phyloP scores from a whole-genome alignment of 2,797 vertebrate species.

The Neostethus bicornis region DNA sequence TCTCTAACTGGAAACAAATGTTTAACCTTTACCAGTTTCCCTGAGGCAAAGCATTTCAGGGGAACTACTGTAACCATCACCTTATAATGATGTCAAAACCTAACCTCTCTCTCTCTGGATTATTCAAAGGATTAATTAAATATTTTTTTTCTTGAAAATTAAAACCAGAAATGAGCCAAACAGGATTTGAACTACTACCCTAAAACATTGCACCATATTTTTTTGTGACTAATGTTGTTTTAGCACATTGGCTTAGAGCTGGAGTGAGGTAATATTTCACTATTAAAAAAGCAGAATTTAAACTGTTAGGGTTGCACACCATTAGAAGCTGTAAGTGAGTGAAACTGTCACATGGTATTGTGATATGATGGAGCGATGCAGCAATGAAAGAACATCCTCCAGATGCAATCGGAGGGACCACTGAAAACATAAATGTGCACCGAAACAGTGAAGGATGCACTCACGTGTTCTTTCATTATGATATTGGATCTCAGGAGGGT shows the following conservation, averaged over 20 bases:
- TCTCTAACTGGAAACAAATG: too few species aligned
- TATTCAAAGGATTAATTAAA: too few species aligned
- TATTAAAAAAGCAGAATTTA: background rate
- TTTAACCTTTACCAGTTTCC: too few species aligned
- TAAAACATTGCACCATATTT: too few species aligned
- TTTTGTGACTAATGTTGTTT: too few species aligned
- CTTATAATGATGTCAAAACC: too few species aligned
- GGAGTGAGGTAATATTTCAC: background rate
- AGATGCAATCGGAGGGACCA: constrained; percentile 2
- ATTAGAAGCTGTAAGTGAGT: background rate
- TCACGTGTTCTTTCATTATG: constrained; percentile 33
- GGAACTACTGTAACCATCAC: too few species aligned
- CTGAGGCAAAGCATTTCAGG: too few species aligned
- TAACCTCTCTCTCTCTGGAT: too few species aligned
- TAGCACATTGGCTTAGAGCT: background rate
- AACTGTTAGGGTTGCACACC: background rate
- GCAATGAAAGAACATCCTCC: background rate
- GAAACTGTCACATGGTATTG: background rate
- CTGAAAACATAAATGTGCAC: constrained; percentile 4
- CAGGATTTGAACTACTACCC: too few species aligned
- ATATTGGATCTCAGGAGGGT: constrained; percentile 56
- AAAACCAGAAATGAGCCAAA: too few species aligned
- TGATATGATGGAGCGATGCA: background rate
- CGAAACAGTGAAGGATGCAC: constrained; percentile 6
- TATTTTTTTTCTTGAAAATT: too few species aligned